Evolutionary conservation across 2,113 vertebrate species (phyloP), one percentile per base, ranked within the genome.

Genomic region (Lathamus discolor): DNA sequence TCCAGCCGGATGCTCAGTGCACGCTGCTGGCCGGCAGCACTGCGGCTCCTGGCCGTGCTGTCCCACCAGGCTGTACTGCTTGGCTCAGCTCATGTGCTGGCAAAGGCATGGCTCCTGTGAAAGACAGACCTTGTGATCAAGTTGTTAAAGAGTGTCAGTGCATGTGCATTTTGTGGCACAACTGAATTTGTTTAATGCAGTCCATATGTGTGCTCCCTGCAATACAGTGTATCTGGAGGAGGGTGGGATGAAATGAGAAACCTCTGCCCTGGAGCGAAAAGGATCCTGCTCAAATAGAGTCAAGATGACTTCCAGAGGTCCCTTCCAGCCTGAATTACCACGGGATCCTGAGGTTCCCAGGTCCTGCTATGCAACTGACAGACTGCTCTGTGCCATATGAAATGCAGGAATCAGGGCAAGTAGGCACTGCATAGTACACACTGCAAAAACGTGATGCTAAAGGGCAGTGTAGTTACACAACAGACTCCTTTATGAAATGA

Each of bases 61-160:
- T 76, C 83, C 87, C 87, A 72, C 33, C 2, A 7, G 17, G 31
- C 62, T 59, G 81, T 48, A 61, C 91, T 9, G 22, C 57, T 82
- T 5, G 8, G 85, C 39, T 67, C 4, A 1, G 72, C 79, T 85
- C 44, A 3, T 9, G 18, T 18, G 29, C 76, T 48, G 82, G 55
- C 1, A 1, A 51, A 52, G 12, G 6, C 75, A 81, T 1, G 0
- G 57, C 79, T 90, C 59, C 79, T 39, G 75, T 22, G 11, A 46
- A 69, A 93, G 35, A 23, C 10, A n/a, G 86, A 79, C 75, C 88
- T 85, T 68, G 48, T 61, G 77, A 91, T 84, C 35, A 39, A 88
- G 76, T 44, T 73, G 59, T 73, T 74, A 59, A 25, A 35, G 76
- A 76, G 44, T 20, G 63, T 73, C 67, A 48, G 86, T 41, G 64